A percentile compares a stretch with the other conserved stretches of the same genome.
Conservation (phyloP, 2,888 invertebrate species). For the Auanema freiburgensis region DNA sequence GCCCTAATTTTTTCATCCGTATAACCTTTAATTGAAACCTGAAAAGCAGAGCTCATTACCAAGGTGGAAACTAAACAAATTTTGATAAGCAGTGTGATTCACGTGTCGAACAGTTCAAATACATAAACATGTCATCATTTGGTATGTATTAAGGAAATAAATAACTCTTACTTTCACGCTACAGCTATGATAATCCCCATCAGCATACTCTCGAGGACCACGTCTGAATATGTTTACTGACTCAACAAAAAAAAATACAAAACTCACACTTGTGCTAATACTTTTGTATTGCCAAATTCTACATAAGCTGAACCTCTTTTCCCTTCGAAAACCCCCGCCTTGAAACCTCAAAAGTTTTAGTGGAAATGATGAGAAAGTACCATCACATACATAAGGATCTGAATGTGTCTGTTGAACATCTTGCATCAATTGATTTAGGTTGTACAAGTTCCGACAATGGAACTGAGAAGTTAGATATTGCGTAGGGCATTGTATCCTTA, state of each 20-base stretch:
- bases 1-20: slow-evolving; percentile 26
- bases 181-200: slow-evolving; percentile 21
- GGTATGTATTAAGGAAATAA: too few relatives aligned
- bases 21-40: slow-evolving; percentile 15
- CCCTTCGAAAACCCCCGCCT: slow-evolving; percentile 43
- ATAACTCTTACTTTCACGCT: slow-evolving; percentile 4
- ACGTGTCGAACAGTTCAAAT: too few relatives aligned
- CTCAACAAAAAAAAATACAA: slow-evolving; percentile 8
- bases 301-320: slow-evolving; percentile 45
- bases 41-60: neutral
- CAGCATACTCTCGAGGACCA: slow-evolving; percentile 19
- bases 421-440: too few relatives aligned
- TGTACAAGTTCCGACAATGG: too few relatives aligned
- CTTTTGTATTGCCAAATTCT: slow-evolving; percentile 44
- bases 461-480: too few relatives aligned
- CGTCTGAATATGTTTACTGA: too few relatives aligned
- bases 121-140: too few relatives aligned
- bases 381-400: too few relatives aligned
- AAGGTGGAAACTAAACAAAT: too few relatives aligned
- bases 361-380: neutral
- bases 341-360: slow-evolving; percentile 27
- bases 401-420: too few relatives aligned
- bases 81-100: too few relatives aligned
- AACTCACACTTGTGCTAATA: slow-evolving; percentile 41
- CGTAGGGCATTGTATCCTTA: too few relatives aligned